Conservation (phyloP, 1,140 invertebrate species). For the Eufriesea mexicana region DNA sequence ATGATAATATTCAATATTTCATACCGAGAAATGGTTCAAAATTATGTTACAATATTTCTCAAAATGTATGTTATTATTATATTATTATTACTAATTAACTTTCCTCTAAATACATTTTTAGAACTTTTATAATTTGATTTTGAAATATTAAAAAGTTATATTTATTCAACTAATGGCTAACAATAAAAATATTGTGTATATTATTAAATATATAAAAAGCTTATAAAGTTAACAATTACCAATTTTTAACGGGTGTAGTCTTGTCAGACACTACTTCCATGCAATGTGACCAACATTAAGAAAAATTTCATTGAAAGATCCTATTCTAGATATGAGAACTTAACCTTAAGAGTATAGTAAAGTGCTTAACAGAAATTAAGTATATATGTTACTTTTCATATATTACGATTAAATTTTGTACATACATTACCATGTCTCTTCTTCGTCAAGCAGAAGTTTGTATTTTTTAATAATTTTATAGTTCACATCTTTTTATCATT, state of each 20-base stretch:
- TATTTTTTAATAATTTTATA: not conserved
- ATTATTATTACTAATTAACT: not conserved
- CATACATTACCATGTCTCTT: constrained; percentile 48
- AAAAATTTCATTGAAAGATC: not conserved
- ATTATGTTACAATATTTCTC: too few species aligned
- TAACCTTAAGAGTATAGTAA: constrained; percentile 2
- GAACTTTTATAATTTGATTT: not conserved
- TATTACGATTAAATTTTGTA: not conserved
- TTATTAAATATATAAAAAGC: too few species aligned
- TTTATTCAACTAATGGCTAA: too few species aligned
- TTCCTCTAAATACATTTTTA: too few species aligned
- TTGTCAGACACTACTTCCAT: too few species aligned
- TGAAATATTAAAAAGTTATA: too few species aligned
- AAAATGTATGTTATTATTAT: not conserved
- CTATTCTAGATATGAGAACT: not conserved
- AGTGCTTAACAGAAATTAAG: not conserved
- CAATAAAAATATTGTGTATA: too few species aligned
- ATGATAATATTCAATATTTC: not conserved
- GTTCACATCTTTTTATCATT: not conserved
- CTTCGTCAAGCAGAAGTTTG: constrained; percentile 54
- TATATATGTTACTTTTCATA: not conserved
- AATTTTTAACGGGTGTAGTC: too few species aligned
- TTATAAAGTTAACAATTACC: too few species aligned
- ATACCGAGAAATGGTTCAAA: not conserved
- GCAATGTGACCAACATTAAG: too few species aligned